These are phyloP conservation scores for Loripinus fragilis DNA, from an alignment of 2,888 invertebrate species.

Conservation along the genomic window DNA sequence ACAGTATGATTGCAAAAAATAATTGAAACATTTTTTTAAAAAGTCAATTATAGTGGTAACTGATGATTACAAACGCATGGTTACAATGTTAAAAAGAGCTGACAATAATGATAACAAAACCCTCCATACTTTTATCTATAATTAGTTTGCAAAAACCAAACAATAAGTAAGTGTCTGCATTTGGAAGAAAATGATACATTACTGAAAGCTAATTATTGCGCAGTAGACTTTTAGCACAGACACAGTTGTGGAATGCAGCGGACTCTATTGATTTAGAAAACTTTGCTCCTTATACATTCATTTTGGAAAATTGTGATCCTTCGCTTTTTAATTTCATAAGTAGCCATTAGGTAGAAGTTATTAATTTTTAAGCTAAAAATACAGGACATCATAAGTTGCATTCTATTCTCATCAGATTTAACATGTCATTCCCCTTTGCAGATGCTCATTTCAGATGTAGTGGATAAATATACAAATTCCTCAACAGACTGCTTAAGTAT, in stretches of 20 bases:
- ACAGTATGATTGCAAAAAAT: background rate
- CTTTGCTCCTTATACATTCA: background rate
- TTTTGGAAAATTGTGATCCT: background rate
- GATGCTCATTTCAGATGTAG: no score
- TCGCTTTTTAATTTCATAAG: background rate
- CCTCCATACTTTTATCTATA: background rate
- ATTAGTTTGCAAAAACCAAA: no score
- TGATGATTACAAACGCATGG: background rate
- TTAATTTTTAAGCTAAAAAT: background rate
- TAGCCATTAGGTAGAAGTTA: background rate
- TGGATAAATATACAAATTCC: no score
- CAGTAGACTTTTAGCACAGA: background rate
- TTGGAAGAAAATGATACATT: background rate
- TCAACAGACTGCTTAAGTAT: no score
- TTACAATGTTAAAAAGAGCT: no score
- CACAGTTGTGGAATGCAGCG: background rate
- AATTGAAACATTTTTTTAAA: background rate
- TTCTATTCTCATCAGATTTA: no score
- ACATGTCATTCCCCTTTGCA: background rate
- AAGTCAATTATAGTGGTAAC: background rate
- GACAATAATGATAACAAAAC: constrained; percentile 6
- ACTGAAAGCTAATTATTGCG: background rate
- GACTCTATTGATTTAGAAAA: background rate
- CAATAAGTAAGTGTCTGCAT: background rate
- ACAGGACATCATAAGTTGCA: background rate